Evolutionary conservation across 92 coral and sea anemone genomes (phyloP).

Genomic region (Epizoanthus scotinus): DNA sequence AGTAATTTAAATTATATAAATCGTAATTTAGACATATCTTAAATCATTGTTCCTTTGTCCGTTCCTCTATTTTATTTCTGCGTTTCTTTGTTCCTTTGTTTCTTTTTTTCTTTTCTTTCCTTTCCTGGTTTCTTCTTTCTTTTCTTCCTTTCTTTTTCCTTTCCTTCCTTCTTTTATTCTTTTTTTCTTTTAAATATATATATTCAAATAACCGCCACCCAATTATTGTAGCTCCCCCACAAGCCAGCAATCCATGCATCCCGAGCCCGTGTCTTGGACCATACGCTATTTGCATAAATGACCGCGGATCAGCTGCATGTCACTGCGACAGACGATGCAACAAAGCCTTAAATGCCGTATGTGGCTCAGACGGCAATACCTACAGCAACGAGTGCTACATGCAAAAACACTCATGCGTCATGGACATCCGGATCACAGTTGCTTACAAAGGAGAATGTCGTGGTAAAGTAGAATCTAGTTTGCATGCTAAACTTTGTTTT

Average conservation of each 20-base stretch:
- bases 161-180: too few relatives aligned
- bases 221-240: not conserved
- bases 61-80: too few relatives aligned
- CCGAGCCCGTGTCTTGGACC: constrained; percentile 2
- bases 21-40: too few relatives aligned
- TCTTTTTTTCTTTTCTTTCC: too few relatives aligned
- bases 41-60: too few relatives aligned
- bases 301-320: not conserved
- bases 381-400: constrained; percentile 22
- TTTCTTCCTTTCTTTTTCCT: too few relatives aligned
- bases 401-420: constrained; percentile 1
- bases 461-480: not conserved
- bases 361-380: constrained; percentile 21
- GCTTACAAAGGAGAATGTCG: constrained; percentile 18
- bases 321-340: not conserved
- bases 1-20: too few relatives aligned
- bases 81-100: too few relatives aligned
- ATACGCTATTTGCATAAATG: constrained; percentile 2
- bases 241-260: not conserved
- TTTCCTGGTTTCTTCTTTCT: too few relatives aligned
- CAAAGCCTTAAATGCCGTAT: not conserved
- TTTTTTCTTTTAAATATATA: too few relatives aligned
- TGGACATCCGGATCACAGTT: not conserved
- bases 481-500: too few relatives aligned
- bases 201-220: not conserved